Conservation (phyloP, 2,888 invertebrate species). For the Macrosoma leucophasiata region DNA sequence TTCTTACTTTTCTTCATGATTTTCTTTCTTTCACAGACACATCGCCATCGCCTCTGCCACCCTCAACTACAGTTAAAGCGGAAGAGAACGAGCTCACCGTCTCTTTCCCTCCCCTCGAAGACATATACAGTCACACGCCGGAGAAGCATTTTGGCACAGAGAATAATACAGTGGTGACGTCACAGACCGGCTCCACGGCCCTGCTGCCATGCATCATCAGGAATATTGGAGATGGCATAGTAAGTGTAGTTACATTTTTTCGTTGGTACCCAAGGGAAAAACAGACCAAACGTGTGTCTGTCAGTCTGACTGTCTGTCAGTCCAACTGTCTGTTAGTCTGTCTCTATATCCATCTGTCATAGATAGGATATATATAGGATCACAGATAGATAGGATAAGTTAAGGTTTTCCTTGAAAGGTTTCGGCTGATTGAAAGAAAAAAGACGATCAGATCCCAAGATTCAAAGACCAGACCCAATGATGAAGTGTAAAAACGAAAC, state of each 20-base stretch:
- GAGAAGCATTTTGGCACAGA: constrained; percentile 89
- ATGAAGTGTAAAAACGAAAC: no score
- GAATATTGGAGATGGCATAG: constrained; percentile 91
- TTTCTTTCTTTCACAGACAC: constrained; percentile 34
- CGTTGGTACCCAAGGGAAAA: not conserved
- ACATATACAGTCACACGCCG: constrained; percentile 64
- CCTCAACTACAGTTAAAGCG: constrained; percentile 42
- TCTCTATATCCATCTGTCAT: no score
- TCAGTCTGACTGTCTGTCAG: no score
- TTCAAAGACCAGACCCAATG: no score
- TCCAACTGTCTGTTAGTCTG: no score
- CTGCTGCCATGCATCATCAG: constrained; percentile 88
- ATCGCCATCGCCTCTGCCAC: constrained; percentile 37
- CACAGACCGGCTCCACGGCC: constrained; percentile 90
- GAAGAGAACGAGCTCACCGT: constrained; percentile 65
- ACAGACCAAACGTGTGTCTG: no score
- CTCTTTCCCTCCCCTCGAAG: constrained; percentile 61
- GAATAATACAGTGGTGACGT: constrained; percentile 86
- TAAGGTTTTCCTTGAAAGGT: no score
- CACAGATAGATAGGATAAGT: no score
- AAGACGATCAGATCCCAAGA: no score
- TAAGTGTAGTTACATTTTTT: constrained; percentile 66
- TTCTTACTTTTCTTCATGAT: not conserved
- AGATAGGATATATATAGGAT: no score
- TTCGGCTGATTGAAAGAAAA: no score